A percentile compares a stretch with the other conserved stretches of the same genome.
Evolutionary conservation across 2,888 invertebrate genomes (phyloP).

Genomic region (Amiota mariae): DNA sequence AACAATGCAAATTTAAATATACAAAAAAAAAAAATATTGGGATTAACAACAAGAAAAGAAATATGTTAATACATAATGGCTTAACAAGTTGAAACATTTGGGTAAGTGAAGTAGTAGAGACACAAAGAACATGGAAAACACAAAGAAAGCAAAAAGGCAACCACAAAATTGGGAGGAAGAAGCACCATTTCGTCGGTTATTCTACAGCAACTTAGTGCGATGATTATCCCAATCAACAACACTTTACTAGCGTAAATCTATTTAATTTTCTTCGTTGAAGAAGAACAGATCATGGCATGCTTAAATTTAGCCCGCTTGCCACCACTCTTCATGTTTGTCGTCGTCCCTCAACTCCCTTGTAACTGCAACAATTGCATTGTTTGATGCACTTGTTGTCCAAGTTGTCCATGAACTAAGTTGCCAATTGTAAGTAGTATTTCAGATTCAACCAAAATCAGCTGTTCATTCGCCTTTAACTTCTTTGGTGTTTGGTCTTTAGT

Average conservation of each 20-base stretch:
- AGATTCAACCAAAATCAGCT: not conserved
- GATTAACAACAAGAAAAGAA: conserved; percentile 47
- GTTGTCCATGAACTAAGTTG: not conserved
- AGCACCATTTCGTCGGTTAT: conserved; percentile 2
- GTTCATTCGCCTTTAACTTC: not conserved
- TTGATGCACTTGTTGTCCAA: conserved; percentile 2
- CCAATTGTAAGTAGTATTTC: too few relatives aligned
- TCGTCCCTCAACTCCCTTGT: not conserved
- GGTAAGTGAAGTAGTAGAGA: not conserved
- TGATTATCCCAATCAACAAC: conserved; percentile 69
- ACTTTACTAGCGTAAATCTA: conserved; percentile 68
- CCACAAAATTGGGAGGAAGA: conserved; percentile 23
- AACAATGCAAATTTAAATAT: conserved; percentile 37
- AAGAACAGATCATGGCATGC: not conserved
- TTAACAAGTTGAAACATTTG: conserved; percentile 45
- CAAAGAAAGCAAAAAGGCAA: conserved; percentile 33
- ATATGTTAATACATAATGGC: conserved; percentile 47
- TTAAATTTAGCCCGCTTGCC: conserved; percentile 43
- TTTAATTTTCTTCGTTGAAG: conserved; percentile 55
- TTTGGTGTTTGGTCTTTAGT: not conserved
- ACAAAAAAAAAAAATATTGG: conserved; percentile 48
- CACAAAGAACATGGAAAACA: conserved; percentile 15
- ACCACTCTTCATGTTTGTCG: not conserved
- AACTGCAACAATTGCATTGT: conserved; percentile 23
- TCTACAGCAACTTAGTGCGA: conserved; percentile 46